Percentiles rank a stretch among this genome's conserved stretches.
phyloP scores from a whole-genome alignment of 2,797 vertebrate genomes.

The Protonibea diacanthus region DNA sequence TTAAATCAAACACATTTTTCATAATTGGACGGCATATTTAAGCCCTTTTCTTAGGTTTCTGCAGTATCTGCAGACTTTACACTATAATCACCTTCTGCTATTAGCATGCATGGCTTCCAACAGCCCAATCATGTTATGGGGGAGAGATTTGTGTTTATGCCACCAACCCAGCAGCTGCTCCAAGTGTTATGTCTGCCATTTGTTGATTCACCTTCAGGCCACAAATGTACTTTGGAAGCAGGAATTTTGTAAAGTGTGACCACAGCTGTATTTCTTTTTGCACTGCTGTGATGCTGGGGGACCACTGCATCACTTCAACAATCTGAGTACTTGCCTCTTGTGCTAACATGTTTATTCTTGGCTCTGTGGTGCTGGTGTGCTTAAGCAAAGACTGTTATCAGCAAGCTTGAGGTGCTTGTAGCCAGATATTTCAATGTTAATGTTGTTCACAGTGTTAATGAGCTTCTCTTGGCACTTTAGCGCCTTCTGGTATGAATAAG shows the following conservation, averaged over 20 bases:
- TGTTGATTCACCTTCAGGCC: constrained; percentile 3
- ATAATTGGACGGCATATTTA: background rate
- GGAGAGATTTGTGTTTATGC: constrained; percentile 11
- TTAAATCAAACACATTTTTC: background rate
- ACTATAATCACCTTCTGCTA: background rate
- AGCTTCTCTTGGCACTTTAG: constrained; percentile 16
- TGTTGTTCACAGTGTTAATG: constrained; percentile 35
- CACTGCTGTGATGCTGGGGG: background rate
- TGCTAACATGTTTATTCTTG: constrained; percentile 34
- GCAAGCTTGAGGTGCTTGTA: constrained; percentile 19
- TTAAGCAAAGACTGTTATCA: constrained; percentile 9
- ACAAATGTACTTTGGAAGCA: constrained; percentile 1
- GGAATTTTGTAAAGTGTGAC: constrained; percentile 17
- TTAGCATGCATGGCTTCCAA: constrained; percentile 13
- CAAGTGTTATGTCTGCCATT: background rate
- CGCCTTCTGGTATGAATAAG: background rate
- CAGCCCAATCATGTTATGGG: constrained; percentile 9
- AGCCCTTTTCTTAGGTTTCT: background rate
- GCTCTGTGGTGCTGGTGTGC: constrained; percentile 14
- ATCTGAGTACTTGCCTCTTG: background rate
- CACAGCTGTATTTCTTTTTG: constrained; percentile 5
- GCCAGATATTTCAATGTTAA: constrained; percentile 14
- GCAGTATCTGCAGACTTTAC: constrained; percentile 3
- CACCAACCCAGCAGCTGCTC: constrained; percentile 2
- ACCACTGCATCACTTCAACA: background rate